A percentile compares a stretch with the other conserved stretches of the same genome.
Evolutionary conservation across 2,888 invertebrate genomes (phyloP).

Genomic region (Baccha elongata): DNA sequence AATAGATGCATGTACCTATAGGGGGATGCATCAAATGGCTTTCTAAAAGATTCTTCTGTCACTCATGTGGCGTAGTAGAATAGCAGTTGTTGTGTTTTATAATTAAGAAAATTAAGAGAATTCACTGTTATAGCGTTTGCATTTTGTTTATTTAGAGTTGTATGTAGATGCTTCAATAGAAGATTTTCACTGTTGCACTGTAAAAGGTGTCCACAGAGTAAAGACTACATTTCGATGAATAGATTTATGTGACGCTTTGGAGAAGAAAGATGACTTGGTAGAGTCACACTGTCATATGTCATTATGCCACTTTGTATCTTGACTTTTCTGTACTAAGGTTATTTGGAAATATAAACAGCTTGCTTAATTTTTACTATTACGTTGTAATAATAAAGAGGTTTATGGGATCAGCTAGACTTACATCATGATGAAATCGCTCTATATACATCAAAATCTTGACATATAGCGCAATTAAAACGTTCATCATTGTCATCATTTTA

Average conservation of each 20-base stretch:
- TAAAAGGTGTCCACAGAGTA: not conserved
- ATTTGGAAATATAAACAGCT: conserved; percentile 37
- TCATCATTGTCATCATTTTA: not conserved
- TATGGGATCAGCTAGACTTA: conserved; percentile 34
- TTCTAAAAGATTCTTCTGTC: not conserved
- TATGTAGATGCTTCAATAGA: not conserved
- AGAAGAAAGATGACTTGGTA: conserved; percentile 39
- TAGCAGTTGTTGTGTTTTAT: conserved; percentile 51
- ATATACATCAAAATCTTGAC: not conserved
- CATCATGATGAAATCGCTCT: not conserved
- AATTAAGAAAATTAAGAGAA: too few relatives aligned
- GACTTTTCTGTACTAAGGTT: conserved; percentile 6
- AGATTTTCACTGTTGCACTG: not conserved
- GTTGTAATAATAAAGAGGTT: conserved; percentile 33
- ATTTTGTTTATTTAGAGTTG: not conserved
- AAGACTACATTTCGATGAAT: conserved; percentile 40
- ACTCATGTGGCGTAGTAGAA: not conserved
- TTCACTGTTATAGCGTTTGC: conserved; percentile 50
- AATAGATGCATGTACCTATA: not conserved
- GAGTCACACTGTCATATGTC: conserved; percentile 50
- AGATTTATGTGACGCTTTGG: conserved; percentile 53
- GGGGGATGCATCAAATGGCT: not conserved
- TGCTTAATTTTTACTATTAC: conserved; percentile 37
- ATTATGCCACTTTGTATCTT: conserved; percentile 13
- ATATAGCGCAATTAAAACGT: not conserved